These are phyloP conservation scores for Leptosomus discolor DNA, from an alignment of 2,113 vertebrate genomes.

Conservation along the genomic window DNA sequence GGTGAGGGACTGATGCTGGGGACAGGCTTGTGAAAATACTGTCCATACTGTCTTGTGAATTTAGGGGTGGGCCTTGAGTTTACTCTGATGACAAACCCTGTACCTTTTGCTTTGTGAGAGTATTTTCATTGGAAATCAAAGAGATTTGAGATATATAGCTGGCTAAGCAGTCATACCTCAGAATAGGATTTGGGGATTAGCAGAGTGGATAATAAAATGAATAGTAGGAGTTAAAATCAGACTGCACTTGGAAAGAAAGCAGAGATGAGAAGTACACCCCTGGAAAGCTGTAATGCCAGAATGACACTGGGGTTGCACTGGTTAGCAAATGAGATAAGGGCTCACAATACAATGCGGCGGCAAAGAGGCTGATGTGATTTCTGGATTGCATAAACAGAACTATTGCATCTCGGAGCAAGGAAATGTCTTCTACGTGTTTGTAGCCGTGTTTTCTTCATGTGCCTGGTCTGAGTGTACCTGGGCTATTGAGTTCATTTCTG, in stretches of 20 bases:
- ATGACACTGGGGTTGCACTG: not conserved
- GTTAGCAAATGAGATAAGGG: not conserved
- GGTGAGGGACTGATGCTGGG: not conserved
- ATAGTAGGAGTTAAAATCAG: conserved; percentile 64
- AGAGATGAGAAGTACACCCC: conserved; percentile 23
- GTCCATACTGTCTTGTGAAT: not conserved
- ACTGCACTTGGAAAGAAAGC: not conserved
- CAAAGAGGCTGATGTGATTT: conserved; percentile 5
- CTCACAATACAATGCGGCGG: not conserved
- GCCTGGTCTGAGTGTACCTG: not conserved
- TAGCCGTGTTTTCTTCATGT: not conserved
- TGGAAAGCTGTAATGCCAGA: conserved; percentile 38
- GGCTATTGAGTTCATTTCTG: not conserved
- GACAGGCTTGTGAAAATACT: not conserved
- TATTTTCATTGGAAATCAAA: conserved; percentile 52
- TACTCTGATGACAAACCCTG: not conserved
- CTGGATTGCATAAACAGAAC: not conserved
- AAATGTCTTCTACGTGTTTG: not conserved
- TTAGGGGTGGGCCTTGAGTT: not conserved
- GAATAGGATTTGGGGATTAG: conserved; percentile 64
- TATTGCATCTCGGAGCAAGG: not conserved
- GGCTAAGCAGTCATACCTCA: conserved; percentile 63
- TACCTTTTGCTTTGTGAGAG: conserved; percentile 14
- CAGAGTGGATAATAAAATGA: conserved; percentile 55
- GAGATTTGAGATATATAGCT: conserved; percentile 56